Base-by-base conservation (phyloP, 2,113 vertebrate genomes). In the Amblyornis subalaris region DNA sequence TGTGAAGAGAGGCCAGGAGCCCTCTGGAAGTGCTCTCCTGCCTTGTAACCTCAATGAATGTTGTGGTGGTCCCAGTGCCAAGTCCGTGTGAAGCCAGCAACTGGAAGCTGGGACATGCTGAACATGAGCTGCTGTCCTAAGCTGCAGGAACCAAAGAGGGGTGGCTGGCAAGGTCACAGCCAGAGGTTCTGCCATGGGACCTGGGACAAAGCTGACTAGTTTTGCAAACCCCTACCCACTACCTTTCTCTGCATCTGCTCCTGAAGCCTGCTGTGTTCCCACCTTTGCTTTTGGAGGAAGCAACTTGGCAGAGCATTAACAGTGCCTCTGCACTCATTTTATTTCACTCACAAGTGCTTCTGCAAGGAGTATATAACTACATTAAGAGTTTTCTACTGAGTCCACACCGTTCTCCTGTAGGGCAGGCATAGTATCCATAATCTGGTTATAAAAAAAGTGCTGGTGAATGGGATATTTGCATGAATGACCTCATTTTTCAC, bases 401-500 rank as follows among this genome's bases (percentile, higher is more conserved):
- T 24, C 25, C 25, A 9, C 28, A 7, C 10, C 8, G 3, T 42
- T 35, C 31, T 38, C 28, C 48, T 51, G 18, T 29, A 58, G 57
- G 31, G 44, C 50, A 72, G 67, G 50, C 4, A 0, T 40, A 82
- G 84, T 79, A 88, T 73, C 61, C n/a, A 51, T 65, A 84, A 42
- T 61, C 74, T 79, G 57, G 23, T 77, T 80, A 64, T 71, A 23
- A 28, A 88, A 91, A 91, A 90, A 47, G 75, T 74, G 31, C 55
- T 12, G 7, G 47, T 74, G 75, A 85, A 61, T 93, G 55, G 25
- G 79, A 79, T 84, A 67, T 72, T 84, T 79, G 70, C 88, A 77
- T 77, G 86, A 64, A 90, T 72, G 58, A 86, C 36, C 89, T 94
- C 47, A 61, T 73, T 86, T 92, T 84, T 60, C 53, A 71, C 22